A percentile compares a stretch with the other conserved stretches of the same genome.
Conservation (phyloP, 2,797 vertebrate genomes). For the Alcedo atthis region DNA sequence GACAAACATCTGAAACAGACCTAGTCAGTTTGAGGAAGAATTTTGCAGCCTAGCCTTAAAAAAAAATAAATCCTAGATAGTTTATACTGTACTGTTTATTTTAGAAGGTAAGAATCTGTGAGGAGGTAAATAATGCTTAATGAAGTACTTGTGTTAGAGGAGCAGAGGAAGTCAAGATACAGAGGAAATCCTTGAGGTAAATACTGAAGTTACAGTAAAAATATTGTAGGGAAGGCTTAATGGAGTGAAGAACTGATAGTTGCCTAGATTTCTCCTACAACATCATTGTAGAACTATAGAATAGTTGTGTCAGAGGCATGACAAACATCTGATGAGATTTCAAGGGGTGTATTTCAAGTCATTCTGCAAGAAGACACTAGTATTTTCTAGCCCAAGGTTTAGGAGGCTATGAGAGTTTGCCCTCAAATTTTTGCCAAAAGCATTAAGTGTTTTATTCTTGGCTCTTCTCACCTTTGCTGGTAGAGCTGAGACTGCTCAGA, state of each 20-base stretch:
- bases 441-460: not conserved
- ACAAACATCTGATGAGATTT: not conserved
- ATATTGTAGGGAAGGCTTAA: not conserved
- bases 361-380: not conserved
- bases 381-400: not conserved
- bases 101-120: no score
- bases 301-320: not conserved
- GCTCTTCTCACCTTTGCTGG: not conserved
- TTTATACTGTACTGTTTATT: no score
- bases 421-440: not conserved
- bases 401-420: not conserved
- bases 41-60: no score
- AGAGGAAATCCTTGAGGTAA: not conserved
- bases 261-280: not conserved
- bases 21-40: no score
- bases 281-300: not conserved
- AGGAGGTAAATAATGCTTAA: no score
- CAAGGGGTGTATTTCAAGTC: not conserved
- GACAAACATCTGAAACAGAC: no score
- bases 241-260: not conserved
- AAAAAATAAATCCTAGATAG: no score
- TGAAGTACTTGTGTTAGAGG: no score
- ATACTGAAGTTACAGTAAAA: not conserved
- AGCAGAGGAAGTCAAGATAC: no score
- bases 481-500: not conserved